Evolutionary conservation across 1,140 invertebrate species (phyloP), one percentile per base, ranked within the genome.

Genomic region (Aphelenchoides besseyi): DNA sequence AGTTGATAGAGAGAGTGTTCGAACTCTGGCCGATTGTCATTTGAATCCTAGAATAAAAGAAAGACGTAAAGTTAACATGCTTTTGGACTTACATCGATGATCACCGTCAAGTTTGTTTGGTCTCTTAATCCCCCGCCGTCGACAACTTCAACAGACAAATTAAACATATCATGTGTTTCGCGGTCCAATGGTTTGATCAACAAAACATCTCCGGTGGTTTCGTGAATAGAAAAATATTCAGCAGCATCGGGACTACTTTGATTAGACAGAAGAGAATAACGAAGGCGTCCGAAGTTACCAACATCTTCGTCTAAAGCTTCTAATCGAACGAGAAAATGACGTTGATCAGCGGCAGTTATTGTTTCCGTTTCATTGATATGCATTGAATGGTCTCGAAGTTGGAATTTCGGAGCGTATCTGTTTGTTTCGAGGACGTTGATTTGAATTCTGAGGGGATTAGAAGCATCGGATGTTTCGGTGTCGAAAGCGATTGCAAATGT

Each of bases 111-210:
- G 30, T 26, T 73, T 69, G 64, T 68, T 28, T 48, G 26, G 52
- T 68, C 74, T 9, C n/a, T 71, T 37, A 76, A 64, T 5, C 69
- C 69, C 30, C 92, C 92, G 29, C 90, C 92, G 83, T 97, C 94
- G 62, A 93, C 92, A 0, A 92, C 94, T 9, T 91, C 92, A 28
- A 97, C 88, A n/a, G 90, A 90, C 5, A 97, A 77, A 74, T 90
- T 90, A 80, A 93, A 95, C 28, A 86, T 85, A 0, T 90, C 84
- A 2, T 90, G 85, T 1, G 88, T 90, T 87, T 97, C 94, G 68
- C 94, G 86, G 82, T 97, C 94, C 33, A 96, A 85, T 3, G 86
- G 79, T 12, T 89, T 86, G 33, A 57, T 64, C 9, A 77, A 23
- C 33, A 72, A 23, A 1, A 5, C 12, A 61, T 75, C 28, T 28